These are phyloP conservation scores for Acestrorhynchus altus DNA, from an alignment of 2,797 vertebrate species.

Conservation along the genomic window DNA sequence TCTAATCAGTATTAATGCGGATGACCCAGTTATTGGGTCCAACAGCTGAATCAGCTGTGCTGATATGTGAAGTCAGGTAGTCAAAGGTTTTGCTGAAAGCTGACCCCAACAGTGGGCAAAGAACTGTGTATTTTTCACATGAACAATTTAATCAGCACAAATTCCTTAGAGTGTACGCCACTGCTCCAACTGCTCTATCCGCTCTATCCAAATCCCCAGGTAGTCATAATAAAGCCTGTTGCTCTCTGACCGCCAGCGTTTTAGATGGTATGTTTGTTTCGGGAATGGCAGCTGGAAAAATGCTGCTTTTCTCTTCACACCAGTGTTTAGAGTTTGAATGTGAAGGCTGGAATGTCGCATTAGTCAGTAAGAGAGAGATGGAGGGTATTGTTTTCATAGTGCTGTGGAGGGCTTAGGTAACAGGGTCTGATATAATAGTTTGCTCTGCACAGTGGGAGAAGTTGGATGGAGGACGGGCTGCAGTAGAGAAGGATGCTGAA, in stretches of 20 bases:
- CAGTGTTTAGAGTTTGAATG: constrained; percentile 43
- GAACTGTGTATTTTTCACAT: no score
- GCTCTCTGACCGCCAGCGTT: constrained; percentile 16
- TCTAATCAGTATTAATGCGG: no score
- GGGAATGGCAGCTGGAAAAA: constrained; percentile 32
- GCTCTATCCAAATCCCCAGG: not conserved
- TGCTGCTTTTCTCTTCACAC: constrained; percentile 8
- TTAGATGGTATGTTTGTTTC: constrained; percentile 47
- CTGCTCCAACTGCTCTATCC: not conserved
- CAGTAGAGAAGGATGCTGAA: constrained; percentile 27
- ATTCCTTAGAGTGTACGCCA: not conserved
- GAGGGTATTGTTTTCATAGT: constrained; percentile 46
- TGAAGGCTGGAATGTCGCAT: constrained; percentile 49
- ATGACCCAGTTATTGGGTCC: no score
- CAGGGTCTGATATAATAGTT: constrained; percentile 34
- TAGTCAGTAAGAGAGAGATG: constrained; percentile 26
- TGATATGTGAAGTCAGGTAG: not conserved
- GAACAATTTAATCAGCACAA: not conserved
- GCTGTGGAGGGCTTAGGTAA: constrained; percentile 44
- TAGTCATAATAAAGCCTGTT: not conserved
- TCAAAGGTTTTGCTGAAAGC: not conserved
- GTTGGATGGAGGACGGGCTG: not conserved
- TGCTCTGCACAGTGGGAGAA: constrained; percentile 5
- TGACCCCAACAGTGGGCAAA: not conserved
- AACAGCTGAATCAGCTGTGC: not conserved